Percentiles rank a stretch among this genome's conserved stretches.
These are phyloP conservation scores for Ophiothrix spiculata DNA, from an alignment of 35 echinoderm and acorn worm species.

Conservation along the genomic window DNA sequence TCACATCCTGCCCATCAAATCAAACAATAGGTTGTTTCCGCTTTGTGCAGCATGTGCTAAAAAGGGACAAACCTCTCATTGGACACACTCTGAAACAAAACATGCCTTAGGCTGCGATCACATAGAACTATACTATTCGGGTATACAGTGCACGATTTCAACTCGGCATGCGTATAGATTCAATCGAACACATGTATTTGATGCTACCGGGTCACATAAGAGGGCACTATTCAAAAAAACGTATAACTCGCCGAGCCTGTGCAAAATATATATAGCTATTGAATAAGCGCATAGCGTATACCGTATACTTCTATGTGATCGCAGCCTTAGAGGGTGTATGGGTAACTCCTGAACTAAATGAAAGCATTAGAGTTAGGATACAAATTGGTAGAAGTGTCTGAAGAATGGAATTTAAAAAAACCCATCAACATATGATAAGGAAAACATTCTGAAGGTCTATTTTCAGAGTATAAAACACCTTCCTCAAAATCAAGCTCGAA, in stretches of 20 bases:
- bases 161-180: no score
- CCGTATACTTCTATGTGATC: no score
- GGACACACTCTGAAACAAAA: constrained; percentile 41
- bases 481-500: constrained; percentile 47
- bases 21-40: constrained; percentile 53
- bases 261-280: no score
- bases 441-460: constrained; percentile 16
- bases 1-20: constrained; percentile 47
- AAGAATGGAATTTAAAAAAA: constrained; percentile 49
- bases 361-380: constrained; percentile 60
- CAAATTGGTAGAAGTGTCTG: constrained; percentile 18
- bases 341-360: constrained; percentile 35
- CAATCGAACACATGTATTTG: no score
- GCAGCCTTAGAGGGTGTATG: constrained; percentile 52
- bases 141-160: no score
- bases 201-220: no score
- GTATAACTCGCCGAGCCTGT: no score
- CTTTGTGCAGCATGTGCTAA: constrained; percentile 60
- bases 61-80: not conserved
- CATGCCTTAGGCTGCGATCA: no score
- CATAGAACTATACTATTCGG: no score
- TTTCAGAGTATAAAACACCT: constrained; percentile 39
- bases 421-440: constrained; percentile 15
- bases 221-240: no score
- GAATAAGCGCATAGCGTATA: no score